phyloP scores from a whole-genome alignment of 2,888 invertebrate species.

The Odiellus spinosus region DNA sequence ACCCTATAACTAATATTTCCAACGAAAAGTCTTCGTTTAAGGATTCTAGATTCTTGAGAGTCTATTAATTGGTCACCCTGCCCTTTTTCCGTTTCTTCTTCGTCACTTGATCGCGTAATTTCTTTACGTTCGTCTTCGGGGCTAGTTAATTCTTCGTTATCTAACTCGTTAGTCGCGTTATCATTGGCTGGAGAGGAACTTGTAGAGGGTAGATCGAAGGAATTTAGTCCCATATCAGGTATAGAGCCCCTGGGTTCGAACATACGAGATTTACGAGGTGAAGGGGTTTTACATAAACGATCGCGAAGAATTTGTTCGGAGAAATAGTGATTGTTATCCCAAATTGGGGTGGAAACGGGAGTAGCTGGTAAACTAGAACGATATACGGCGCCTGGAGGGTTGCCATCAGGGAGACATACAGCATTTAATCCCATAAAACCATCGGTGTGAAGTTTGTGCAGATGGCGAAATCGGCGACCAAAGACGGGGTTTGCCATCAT shows the following conservation, averaged over 20 bases:
- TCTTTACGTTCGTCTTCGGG: not conserved
- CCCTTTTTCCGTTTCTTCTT: conserved; percentile 9
- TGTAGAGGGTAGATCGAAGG: conserved; percentile 12
- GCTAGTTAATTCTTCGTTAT: conserved; percentile 1
- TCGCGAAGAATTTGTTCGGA: conserved; percentile 21
- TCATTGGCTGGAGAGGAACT: conserved; percentile 16
- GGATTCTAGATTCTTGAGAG: conserved; percentile 3
- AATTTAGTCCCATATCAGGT: conserved; percentile 16
- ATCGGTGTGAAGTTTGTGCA: conserved; percentile 21
- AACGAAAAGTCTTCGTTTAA: conserved; percentile 16
- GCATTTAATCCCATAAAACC: conserved; percentile 21
- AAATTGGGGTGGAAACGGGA: conserved; percentile 21
- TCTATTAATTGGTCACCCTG: not conserved
- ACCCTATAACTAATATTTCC: conserved; percentile 19
- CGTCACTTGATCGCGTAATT: conserved; percentile 6
- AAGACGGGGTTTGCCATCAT: conserved; percentile 7
- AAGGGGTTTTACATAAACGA: conserved; percentile 21
- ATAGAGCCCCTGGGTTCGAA: conserved; percentile 17
- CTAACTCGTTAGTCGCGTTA: conserved; percentile 3
- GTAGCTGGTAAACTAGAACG: conserved; percentile 22
- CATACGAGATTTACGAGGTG: conserved; percentile 20
- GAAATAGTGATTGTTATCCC: conserved; percentile 19
- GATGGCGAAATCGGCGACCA: conserved; percentile 19
- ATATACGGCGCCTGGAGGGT: conserved; percentile 20
- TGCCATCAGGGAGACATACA: conserved; percentile 18